These are phyloP conservation scores for Liposcelis brunnea DNA, from an alignment of 2,888 invertebrate genomes.

Conservation along the genomic window DNA sequence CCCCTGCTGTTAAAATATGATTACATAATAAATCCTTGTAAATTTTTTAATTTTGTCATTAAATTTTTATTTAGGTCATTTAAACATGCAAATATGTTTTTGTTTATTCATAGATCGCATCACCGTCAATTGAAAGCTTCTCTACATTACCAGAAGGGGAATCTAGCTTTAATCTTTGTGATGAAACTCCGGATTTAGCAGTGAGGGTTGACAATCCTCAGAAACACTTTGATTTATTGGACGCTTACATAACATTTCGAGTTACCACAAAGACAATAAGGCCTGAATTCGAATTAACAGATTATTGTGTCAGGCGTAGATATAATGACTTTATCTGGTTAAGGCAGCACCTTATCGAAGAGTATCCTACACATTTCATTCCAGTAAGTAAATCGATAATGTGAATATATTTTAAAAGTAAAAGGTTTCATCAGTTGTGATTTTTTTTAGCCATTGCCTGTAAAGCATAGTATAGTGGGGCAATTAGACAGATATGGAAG, in stretches of 20 bases:
- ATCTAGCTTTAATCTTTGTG: slow-evolving; percentile 33
- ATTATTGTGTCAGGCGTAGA: slow-evolving; percentile 44
- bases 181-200: slow-evolving; percentile 37
- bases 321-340: slow-evolving; percentile 60
- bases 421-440: slow-evolving; percentile 7
- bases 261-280: slow-evolving; percentile 47
- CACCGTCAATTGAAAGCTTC: slow-evolving; percentile 40
- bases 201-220: slow-evolving; percentile 54
- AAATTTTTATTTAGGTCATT: no score
- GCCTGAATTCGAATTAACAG: slow-evolving; percentile 41
- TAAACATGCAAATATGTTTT: background rate
- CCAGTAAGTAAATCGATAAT: no score
- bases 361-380: slow-evolving; percentile 46
- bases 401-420: slow-evolving; percentile 8
- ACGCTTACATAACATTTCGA: slow-evolving; percentile 51
- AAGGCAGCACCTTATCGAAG: slow-evolving; percentile 41
- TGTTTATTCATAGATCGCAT: slow-evolving; percentile 29
- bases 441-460: slow-evolving; percentile 41
- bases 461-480: slow-evolving; percentile 46
- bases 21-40: no score
- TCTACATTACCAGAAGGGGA: slow-evolving; percentile 39
- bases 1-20: no score
- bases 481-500: slow-evolving; percentile 52
- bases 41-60: no score
- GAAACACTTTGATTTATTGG: slow-evolving; percentile 50